These are phyloP conservation scores for Cancer borealis DNA, from an alignment of 2,888 invertebrate genomes.

Conservation along the genomic window DNA sequence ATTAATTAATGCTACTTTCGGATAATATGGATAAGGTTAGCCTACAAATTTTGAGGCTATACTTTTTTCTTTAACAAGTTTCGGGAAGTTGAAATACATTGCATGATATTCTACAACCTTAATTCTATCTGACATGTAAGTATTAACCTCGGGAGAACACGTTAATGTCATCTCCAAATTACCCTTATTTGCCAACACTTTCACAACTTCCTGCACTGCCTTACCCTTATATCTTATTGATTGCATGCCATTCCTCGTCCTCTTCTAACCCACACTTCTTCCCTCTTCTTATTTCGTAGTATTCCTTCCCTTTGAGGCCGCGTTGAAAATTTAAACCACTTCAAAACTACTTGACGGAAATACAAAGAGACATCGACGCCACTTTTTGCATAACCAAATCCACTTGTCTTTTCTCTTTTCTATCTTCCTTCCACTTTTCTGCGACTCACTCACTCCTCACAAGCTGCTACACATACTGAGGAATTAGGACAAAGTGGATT, in stretches of 20 bases:
- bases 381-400: background rate
- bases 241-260: background rate
- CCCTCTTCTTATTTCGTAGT: background rate
- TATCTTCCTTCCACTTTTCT: background rate
- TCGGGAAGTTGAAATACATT: too few species aligned
- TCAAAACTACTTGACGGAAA: background rate
- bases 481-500: too few species aligned
- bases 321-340: background rate
- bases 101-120: too few species aligned
- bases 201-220: background rate
- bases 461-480: too few species aligned
- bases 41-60: too few species aligned
- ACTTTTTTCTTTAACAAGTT: too few species aligned
- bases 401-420: background rate
- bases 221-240: background rate
- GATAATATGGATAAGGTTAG: too few species aligned
- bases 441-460: background rate
- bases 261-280: background rate
- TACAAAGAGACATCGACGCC: background rate
- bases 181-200: background rate
- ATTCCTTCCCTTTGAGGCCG: background rate
- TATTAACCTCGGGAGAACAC: too few species aligned
- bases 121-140: too few species aligned
- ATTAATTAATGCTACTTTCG: too few species aligned
- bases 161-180: too few species aligned